These are phyloP conservation scores for Ranitomeya variabilis DNA, from an alignment of 2,113 vertebrate species.

Conservation along the genomic window DNA sequence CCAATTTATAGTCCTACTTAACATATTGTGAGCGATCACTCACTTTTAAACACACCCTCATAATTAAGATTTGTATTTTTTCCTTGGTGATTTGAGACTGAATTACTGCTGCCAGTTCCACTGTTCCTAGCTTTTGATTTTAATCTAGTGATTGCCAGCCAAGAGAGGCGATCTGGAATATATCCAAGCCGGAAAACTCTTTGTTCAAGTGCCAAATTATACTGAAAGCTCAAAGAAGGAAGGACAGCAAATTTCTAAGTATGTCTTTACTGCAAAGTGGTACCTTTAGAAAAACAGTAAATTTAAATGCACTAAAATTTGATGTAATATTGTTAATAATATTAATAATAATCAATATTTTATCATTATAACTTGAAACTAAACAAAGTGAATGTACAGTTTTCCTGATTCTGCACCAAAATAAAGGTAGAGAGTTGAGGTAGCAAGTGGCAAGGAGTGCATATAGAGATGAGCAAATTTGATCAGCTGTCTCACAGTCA, in stretches of 20 bases:
- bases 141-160: constrained; percentile 51
- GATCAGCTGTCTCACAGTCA: too few species aligned
- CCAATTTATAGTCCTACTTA: constrained; percentile 44
- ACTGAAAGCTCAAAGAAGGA: constrained; percentile 24
- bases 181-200: constrained; percentile 39
- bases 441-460: too few species aligned
- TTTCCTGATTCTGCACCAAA: too few species aligned
- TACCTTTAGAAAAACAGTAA: neutral
- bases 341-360: neutral
- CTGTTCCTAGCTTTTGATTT: constrained; percentile 50
- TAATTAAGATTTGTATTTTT: constrained; percentile 53
- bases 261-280: neutral
- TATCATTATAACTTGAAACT: too few species aligned
- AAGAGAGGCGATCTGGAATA: constrained; percentile 44
- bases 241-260: constrained; percentile 28
- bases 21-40: constrained; percentile 38
- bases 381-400: too few species aligned
- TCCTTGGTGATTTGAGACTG: constrained; percentile 43
- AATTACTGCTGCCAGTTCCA: constrained; percentile 48
- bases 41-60: constrained; percentile 53
- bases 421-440: too few species aligned
- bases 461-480: too few species aligned
- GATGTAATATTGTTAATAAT: neutral
- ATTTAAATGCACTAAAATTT: neutral
- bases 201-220: constrained; percentile 48